Base-by-base conservation (phyloP, 1,140 invertebrate genomes). In the Drosophila novamexicana region DNA sequence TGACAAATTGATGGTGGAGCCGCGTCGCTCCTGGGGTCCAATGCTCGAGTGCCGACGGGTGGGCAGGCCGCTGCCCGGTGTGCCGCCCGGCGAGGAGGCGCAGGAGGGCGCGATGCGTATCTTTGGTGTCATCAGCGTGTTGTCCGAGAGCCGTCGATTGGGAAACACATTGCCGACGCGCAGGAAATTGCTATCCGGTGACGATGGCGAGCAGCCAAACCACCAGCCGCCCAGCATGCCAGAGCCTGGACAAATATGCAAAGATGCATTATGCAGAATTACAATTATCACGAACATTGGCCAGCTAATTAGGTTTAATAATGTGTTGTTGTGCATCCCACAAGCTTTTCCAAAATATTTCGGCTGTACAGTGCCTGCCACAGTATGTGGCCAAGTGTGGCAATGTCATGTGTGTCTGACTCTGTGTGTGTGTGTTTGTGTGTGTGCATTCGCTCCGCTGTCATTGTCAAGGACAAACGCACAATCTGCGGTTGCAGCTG, bases 71-170 rank as follows among this genome's bases (percentile, higher is more conserved):
- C 95, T 94, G 29, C 96, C 96, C 1, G 96, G 96, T 7, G 97
- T 97, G 2, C 96, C 96, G 9, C 97, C 96, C 0, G 97, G 97
- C 2, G 96, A 97, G 10, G 96, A 97, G 2, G 95, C 96, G 90
- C 96, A 97, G n/a, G 96, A 97, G 40, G 96, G 96, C 2, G 96
- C 96, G 40, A 97, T 95, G 10, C 95, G 94, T 75, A 97, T 97
- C 93, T 97, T 98, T 9, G 97, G 96, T 29, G 97, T 96, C 95
- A 97, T 97, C 78, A 98, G 93, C 22, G 97, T 97, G 93, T 98
- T 98, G 93, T 98, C 97, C 4, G 97, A 98, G 22, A 98, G 94
- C 39, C 97, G 95, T 52, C 97, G 95, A 90, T 95, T 97, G 16
- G 96, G 95, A 90, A 97, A 96, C 75, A 92, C 92, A 83, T 95